Base-by-base conservation (phyloP, 1,140 invertebrate species). In the Cataglyphis hispanica region DNA sequence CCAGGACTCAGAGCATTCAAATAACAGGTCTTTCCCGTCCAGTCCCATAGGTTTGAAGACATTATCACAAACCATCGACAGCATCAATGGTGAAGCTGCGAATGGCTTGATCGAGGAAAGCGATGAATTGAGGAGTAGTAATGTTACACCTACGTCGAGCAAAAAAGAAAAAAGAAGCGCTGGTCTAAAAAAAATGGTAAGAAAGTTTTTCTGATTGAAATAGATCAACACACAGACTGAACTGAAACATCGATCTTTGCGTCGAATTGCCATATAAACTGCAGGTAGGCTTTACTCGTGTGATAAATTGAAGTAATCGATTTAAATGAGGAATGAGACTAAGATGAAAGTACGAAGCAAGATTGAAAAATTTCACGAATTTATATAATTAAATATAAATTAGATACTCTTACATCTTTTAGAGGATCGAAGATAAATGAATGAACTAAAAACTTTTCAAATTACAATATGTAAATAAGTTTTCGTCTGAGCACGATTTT, bases 171-270 rank as follows among this genome's bases (percentile, higher is more conserved):
- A 96, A 94, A 96, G 96, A 92, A 91, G 81, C 50, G 93, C 93
- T 64, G 93, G 95, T 64, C 91, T 96, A 60, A 96, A 96, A 90
- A 96, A 96, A 94, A 96, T 97, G 93, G 95, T 96, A 89, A 96
- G 95, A 90, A 97, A 96, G 94, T 95, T 97, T 92, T 97, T 97
- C 95, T 96, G 95, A 96, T 94, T 94, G 75, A 92, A 92, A 88
- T 92, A 91, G 80, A 64, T 1, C 50, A 37, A 5, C 19, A 22
- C 56, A 74, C 25, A 37, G 13, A 53, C 58, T 58, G 67, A 64
- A 10, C 43, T 58, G 31, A 27, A 40, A 6, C 40, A 31, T 72
- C 2, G 16, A 40, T 81, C 16, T 69, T 72, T 22, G 19, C 16
- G 5, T 69, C 34, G 13, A 60, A 72, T 70, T 2, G 63, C 27